These are phyloP conservation scores for Drosophila chauvacae DNA, from an alignment of 1,140 invertebrate species.

Conservation along the genomic window DNA sequence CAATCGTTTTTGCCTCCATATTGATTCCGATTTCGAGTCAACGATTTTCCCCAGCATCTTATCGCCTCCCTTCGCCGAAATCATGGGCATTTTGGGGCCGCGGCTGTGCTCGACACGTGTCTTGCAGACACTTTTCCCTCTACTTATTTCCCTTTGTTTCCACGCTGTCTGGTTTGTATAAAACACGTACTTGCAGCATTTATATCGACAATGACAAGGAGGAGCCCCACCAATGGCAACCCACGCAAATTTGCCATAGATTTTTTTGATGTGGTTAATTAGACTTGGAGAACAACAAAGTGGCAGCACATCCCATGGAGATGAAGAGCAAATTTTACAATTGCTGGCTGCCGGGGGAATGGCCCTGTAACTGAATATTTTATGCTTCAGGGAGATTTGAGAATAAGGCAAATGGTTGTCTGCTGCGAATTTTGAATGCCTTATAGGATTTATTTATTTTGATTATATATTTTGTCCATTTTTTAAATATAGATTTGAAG, in stretches of 20 bases:
- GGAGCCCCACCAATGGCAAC: conserved; percentile 21
- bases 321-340: conserved; percentile 70
- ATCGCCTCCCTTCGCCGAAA: background rate
- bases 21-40: conserved; percentile 47
- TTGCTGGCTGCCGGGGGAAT: conserved; percentile 12
- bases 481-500: too few species aligned
- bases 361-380: conserved; percentile 74
- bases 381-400: conserved; percentile 54
- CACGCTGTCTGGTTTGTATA: conserved; percentile 28
- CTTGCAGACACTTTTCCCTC: conserved; percentile 23
- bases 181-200: conserved; percentile 76
- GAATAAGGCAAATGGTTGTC: conserved; percentile 25
- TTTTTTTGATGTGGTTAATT: conserved; percentile 79
- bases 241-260: conserved; percentile 74
- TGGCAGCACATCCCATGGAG: conserved; percentile 35
- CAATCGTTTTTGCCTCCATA: conserved; percentile 27
- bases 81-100: conserved; percentile 16
- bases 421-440: conserved; percentile 29
- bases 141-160: conserved; percentile 3
- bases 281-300: conserved; percentile 73
- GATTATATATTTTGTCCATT: background rate
- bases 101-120: conserved; percentile 44
- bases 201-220: conserved; percentile 55
- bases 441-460: conserved; percentile 1
- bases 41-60: conserved; percentile 13